Evolutionary conservation across 2,888 invertebrate species (phyloP).

Genomic region (Leucozona laternaria): DNA sequence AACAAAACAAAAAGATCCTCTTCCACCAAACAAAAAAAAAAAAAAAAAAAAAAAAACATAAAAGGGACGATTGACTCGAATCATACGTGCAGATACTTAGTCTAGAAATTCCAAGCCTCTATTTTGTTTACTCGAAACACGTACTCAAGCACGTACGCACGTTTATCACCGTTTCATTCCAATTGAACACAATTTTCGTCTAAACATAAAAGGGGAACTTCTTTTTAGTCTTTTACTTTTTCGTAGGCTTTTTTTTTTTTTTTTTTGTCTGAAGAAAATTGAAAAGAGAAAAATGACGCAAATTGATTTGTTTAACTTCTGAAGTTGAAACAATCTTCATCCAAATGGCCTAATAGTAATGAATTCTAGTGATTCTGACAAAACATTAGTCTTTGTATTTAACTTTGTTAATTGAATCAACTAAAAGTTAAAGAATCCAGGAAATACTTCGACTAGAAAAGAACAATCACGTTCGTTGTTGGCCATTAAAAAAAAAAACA

Average conservation of each 20-base stretch:
- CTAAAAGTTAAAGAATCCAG: background rate
- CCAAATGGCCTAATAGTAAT: conserved; percentile 12
- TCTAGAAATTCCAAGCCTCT: conserved; percentile 4
- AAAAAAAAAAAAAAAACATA: too few species aligned
- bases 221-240: background rate
- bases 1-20: background rate
- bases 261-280: background rate
- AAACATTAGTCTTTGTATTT: background rate
- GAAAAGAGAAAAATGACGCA: conserved; percentile 23
- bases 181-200: conserved; percentile 41
- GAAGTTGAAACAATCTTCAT: conserved; percentile 35
- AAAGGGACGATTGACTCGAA: background rate
- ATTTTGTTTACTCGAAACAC: conserved; percentile 38
- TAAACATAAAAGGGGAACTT: background rate
- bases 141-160: conserved; percentile 62
- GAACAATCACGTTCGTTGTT: too few species aligned
- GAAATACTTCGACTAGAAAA: too few species aligned
- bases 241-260: background rate
- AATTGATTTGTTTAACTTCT: conserved; percentile 62
- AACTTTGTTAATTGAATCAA: background rate
- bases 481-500: too few species aligned
- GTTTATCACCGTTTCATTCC: conserved; percentile 58
- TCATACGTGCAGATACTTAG: conserved; percentile 31
- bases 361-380: conserved; percentile 33
- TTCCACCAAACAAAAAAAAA: background rate